These are phyloP conservation scores for Gallinago nigripennis DNA, from an alignment of 2,797 vertebrate species.

Conservation along the genomic window DNA sequence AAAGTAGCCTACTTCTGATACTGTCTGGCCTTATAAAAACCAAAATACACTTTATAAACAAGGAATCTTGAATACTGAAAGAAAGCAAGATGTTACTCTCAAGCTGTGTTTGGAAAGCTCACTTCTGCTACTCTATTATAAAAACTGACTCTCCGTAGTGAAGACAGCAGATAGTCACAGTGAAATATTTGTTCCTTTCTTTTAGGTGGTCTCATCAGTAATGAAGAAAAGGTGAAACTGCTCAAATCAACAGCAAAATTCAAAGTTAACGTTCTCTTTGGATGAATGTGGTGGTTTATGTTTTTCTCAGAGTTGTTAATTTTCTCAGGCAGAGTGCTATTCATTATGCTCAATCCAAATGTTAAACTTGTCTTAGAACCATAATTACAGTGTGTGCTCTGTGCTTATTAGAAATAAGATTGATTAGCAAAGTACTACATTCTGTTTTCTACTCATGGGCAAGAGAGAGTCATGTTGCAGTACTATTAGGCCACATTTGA, in stretches of 20 bases:
- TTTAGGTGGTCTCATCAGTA: background rate
- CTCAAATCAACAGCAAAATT: background rate
- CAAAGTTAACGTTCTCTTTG: background rate
- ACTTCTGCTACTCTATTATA: background rate
- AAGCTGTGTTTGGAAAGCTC: background rate
- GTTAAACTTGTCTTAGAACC: conserved; percentile 22
- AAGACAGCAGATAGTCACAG: background rate
- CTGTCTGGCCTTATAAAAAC: background rate
- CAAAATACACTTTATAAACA: background rate
- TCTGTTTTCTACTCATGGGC: background rate
- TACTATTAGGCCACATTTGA: background rate
- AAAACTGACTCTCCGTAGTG: background rate
- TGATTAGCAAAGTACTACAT: background rate
- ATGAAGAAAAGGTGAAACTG: background rate
- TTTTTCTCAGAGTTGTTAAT: background rate
- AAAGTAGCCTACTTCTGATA: background rate
- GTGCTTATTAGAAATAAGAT: background rate
- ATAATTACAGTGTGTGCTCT: background rate
- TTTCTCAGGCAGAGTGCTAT: background rate
- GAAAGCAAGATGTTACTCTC: background rate
- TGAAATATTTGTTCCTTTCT: background rate
- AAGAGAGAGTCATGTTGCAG: background rate
- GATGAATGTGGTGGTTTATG: background rate
- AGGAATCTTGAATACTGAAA: background rate
- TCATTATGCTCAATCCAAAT: conserved; percentile 9